Evolutionary conservation across 2,888 invertebrate species (phyloP).

Genomic region (Crossocerus cetratus): DNA sequence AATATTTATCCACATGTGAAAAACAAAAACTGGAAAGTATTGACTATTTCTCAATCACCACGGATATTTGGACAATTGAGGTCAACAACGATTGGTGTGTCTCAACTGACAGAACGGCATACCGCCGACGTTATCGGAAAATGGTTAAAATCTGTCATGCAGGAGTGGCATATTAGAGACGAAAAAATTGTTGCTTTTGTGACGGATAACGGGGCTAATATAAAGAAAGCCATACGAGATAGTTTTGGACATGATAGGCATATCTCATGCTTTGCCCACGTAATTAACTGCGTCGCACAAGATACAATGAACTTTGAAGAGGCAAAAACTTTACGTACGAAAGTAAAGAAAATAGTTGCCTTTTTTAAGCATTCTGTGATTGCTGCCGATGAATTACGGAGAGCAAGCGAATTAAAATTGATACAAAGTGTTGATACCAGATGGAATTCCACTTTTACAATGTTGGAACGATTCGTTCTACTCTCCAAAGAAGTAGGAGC

Average conservation of each 20-base stretch:
- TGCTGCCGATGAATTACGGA: slow-evolving; percentile 53
- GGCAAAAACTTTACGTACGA: not conserved
- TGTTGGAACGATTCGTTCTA: slow-evolving; percentile 61
- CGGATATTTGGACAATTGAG: slow-evolving; percentile 13
- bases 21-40: not conserved
- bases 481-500: slow-evolving; percentile 39
- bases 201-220: slow-evolving; percentile 22
- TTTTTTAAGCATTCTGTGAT: slow-evolving; percentile 64
- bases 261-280: slow-evolving; percentile 66
- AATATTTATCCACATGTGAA: not conserved
- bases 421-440: slow-evolving; percentile 62
- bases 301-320: slow-evolving; percentile 36
- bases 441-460: slow-evolving; percentile 64
- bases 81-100: slow-evolving; percentile 16
- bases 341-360: not conserved
- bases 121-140: slow-evolving; percentile 21
- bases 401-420: slow-evolving; percentile 41
- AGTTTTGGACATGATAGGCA: slow-evolving; percentile 16
- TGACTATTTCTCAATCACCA: not conserved
- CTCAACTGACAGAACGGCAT: slow-evolving; percentile 15
- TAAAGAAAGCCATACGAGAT: slow-evolving; percentile 18
- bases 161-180: slow-evolving; percentile 2
- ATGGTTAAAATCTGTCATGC: slow-evolving; percentile 15
- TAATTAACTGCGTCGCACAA: slow-evolving; percentile 66
- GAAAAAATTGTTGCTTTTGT: slow-evolving; percentile 20